A percentile compares a stretch with the other conserved stretches of the same genome.
Evolutionary conservation across 2,113 vertebrate genomes (phyloP).

Genomic region (Hypocryptadius cinnamomeus): DNA sequence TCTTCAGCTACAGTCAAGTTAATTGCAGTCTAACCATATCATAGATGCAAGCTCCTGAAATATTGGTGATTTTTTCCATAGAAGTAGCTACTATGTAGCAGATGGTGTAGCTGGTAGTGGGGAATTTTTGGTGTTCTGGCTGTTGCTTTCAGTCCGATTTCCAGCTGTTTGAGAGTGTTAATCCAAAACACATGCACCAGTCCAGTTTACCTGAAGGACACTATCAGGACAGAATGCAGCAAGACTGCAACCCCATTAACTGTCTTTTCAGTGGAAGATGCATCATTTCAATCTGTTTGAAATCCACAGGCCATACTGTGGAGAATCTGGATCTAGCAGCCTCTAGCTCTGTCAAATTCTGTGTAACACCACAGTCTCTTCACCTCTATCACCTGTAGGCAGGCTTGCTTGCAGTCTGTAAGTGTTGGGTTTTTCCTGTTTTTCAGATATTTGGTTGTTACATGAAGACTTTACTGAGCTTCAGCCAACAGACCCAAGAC

Average conservation of each 20-base stretch:
- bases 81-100: background rate
- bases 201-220: background rate
- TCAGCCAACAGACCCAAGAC: conserved; percentile 56
- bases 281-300: background rate
- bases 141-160: background rate
- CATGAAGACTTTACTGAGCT: conserved; percentile 74
- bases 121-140: background rate
- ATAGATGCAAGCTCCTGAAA: background rate
- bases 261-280: background rate
- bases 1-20: background rate
- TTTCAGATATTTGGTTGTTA: conserved; percentile 81
- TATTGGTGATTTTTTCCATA: background rate
- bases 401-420: background rate
- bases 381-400: background rate
- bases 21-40: background rate
- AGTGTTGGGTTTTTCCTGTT: background rate
- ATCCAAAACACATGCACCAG: background rate
- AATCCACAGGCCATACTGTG: background rate
- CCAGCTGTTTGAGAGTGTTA: background rate
- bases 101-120: background rate
- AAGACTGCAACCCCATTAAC: background rate
- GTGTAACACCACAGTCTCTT: background rate
- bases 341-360: background rate
- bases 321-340: background rate
- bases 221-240: background rate